Conservation (phyloP, 2,888 invertebrate species). For the Drosophila koepferae region DNA sequence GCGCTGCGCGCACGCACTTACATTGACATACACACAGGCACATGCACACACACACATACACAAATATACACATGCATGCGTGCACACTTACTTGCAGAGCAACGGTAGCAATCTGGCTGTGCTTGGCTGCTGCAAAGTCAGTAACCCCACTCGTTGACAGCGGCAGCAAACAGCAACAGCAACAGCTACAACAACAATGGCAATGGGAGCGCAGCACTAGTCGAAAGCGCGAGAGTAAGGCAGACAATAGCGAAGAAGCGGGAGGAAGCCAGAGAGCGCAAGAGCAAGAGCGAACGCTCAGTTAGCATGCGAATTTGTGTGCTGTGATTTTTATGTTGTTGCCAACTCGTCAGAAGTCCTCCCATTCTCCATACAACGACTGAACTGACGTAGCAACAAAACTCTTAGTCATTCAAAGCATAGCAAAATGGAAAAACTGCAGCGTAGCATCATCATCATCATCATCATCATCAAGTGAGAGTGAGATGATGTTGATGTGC, state of each 20-base stretch:
- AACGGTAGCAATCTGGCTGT: conserved; percentile 53
- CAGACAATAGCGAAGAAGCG: conserved; percentile 39
- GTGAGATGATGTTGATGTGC: conserved; percentile 65
- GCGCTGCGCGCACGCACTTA: conserved; percentile 51
- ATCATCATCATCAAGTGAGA: conserved; percentile 70
- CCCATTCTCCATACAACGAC: conserved; percentile 45
- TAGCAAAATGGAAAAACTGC: conserved; percentile 51
- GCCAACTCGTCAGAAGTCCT: conserved; percentile 65
- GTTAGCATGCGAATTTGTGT: conserved; percentile 67
- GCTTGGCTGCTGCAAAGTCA: conserved; percentile 78
- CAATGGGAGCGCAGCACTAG: conserved; percentile 33
- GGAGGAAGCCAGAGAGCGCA: conserved; percentile 14
- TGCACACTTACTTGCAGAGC: conserved; percentile 26
- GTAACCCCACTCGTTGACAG: conserved; percentile 77
- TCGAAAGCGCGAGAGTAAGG: conserved; percentile 39
- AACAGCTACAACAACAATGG: conserved; percentile 29
- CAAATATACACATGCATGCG: too few species aligned
- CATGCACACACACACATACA: not conserved
- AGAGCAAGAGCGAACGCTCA: conserved; percentile 44
- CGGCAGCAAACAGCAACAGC: conserved; percentile 33
- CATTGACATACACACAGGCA: conserved; percentile 31
- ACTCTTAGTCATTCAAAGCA: conserved; percentile 72
- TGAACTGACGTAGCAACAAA: conserved; percentile 33
- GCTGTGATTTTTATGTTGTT: conserved; percentile 76
- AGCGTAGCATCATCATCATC: conserved; percentile 41